Conservation (phyloP, 2,888 invertebrate species). For the Eupithecia insigniata region DNA sequence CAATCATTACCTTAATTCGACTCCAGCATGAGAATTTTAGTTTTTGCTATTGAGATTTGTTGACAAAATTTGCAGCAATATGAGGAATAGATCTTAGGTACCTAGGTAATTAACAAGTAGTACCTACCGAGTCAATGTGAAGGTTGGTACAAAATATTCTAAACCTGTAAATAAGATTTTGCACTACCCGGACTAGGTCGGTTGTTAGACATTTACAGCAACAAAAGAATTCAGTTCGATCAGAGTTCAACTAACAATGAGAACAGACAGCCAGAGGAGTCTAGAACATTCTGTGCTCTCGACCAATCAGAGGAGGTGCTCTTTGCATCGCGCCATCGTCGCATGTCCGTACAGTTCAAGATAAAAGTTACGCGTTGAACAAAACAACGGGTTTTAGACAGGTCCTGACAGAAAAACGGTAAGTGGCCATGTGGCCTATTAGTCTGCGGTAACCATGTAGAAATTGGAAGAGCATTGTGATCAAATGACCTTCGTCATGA, state of each 20-base stretch:
- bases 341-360: slow-evolving; percentile 27
- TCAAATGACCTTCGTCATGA: background rate
- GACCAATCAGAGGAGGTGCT: slow-evolving; percentile 26
- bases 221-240: background rate
- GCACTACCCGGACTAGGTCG: background rate
- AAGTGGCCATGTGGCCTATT: background rate
- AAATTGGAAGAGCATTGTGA: background rate
- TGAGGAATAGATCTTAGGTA: too few relatives aligned
- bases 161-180: background rate
- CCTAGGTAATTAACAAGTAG: background rate
- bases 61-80: too few relatives aligned
- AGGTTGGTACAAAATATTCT: background rate
- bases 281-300: slow-evolving; percentile 26
- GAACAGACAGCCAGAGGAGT: slow-evolving; percentile 10
- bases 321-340: slow-evolving; percentile 33
- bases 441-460: background rate
- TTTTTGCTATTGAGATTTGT: too few relatives aligned
- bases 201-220: slow-evolving; percentile 1
- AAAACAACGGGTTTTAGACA: slow-evolving; percentile 20
- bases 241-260: slow-evolving; percentile 16
- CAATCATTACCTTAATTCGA: too few relatives aligned
- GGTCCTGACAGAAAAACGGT: slow-evolving; percentile 15
- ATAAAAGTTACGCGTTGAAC: slow-evolving; percentile 20
- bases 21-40: too few relatives aligned
- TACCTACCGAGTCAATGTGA: background rate